Evolutionary conservation across 2,113 vertebrate species (phyloP).

Genomic region (Scortum barcoo): DNA sequence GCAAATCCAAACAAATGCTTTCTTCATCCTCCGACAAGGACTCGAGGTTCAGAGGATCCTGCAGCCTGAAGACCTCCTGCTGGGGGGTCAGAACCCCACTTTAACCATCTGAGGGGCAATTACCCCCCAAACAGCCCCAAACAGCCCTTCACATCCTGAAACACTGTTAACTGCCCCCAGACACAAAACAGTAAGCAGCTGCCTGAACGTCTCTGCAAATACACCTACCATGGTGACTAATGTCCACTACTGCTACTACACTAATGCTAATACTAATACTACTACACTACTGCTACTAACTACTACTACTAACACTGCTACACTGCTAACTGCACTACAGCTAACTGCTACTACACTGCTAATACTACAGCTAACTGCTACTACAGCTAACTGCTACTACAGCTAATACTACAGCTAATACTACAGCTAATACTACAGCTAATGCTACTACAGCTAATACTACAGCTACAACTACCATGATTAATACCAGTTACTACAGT

Average conservation of each 20-base stretch:
- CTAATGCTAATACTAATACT: neutral
- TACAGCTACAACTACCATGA: no score
- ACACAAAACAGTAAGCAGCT: neutral
- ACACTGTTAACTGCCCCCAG: slow-evolving; percentile 6
- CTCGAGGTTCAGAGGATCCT: slow-evolving; percentile 7
- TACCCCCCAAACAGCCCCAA: neutral
- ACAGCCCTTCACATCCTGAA: neutral
- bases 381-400: no score
- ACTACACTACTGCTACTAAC: no score
- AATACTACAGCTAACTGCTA: no score
- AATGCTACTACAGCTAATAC: no score
- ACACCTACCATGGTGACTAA: no score
- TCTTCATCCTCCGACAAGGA: slow-evolving; percentile 8
- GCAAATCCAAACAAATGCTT: slow-evolving; percentile 48
- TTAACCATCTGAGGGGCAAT: slow-evolving; percentile 30
- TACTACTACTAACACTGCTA: no score
- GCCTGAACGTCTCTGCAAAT: neutral
- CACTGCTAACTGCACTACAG: no score
- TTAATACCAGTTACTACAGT: no score
- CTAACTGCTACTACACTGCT: no score
- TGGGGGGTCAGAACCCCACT: slow-evolving; percentile 33
- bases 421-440: no score
- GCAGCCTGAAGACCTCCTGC: slow-evolving; percentile 41
- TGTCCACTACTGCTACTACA: neutral
- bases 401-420: no score